phyloP scores from a whole-genome alignment of 2,113 vertebrate genomes.

The Tupaia tana region DNA sequence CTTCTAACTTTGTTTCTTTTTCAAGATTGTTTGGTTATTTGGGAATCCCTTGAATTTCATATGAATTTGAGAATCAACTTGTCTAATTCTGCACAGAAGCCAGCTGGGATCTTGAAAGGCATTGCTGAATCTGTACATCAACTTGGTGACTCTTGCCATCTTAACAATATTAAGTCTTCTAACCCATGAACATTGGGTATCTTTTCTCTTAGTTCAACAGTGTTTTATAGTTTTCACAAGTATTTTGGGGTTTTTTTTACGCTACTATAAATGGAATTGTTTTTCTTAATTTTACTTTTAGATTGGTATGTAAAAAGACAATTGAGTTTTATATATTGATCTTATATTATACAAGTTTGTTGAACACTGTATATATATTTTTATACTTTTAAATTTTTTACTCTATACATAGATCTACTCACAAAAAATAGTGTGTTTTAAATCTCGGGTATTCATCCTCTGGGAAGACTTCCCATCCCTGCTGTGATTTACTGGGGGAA shows the following conservation, averaged over 20 bases:
- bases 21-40: background rate
- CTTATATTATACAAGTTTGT: background rate
- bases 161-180: background rate
- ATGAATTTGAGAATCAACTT: background rate
- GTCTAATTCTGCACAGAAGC: background rate
- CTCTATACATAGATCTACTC: background rate
- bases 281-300: slow-evolving; percentile 32
- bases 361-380: background rate
- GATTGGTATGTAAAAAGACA: background rate
- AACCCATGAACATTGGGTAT: background rate
- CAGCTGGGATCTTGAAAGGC: background rate
- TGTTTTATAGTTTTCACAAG: background rate
- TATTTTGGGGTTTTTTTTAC: background rate
- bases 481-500: background rate
- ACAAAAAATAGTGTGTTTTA: background rate
- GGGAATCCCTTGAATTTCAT: slow-evolving; percentile 1
- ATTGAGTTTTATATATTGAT: background rate
- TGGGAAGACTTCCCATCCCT: background rate
- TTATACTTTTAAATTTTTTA: background rate
- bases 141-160: slow-evolving; percentile 2
- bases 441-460: background rate
- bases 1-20: slow-evolving; percentile 8
- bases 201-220: background rate
- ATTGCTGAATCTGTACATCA: background rate
- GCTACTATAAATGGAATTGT: background rate